Evolutionary conservation across 2,113 vertebrate species (phyloP), one percentile per base, ranked within the genome.

Genomic region (Dendropsophus ebraccatus): DNA sequence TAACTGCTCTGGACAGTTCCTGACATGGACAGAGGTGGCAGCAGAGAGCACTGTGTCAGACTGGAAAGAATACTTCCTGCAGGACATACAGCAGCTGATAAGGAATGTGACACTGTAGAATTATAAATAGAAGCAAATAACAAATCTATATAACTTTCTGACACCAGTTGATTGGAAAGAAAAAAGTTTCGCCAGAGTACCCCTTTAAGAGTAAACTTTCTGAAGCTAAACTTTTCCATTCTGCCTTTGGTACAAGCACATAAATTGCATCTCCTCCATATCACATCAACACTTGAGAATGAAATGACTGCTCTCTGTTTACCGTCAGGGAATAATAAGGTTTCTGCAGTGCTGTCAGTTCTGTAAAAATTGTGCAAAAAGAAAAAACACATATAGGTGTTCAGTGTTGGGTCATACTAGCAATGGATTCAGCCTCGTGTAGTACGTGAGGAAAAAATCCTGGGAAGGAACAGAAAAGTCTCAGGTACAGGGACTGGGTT

Each of bases 251-350:
- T 41, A 23, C 54, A 1, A 49, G 37, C 25, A 35, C 25, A 81
- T 45, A 67, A 81, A 65, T 81, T 45, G 41, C 60, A 65, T 81
- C 37, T 67, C 58, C 6, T 45, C 56, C 21, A 14, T 49, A 81
- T 65, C 56, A 65, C 37, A 47, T 25, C 32, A 45, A 35, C n/a
- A 65, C 78, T 60, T 60, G 56, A 37, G 49, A n/a, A 45, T 35
- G 41, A 52, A 82, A 82, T 69, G 47, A 52, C 45, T 70, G 45
- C 2, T 70, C 70, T 80, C 32, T 82, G 45, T 69, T 70, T 82
- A 35, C 62, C 13, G 62, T 82, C 65, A 82, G 7, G 14, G 47
- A 52, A 19, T 80, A 80, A 70, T 82, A 19, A 30, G 37, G 13
- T 82, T 82, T 47, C 23, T 65, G 35, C 50, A 56, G 16, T 23